Evolutionary conservation across 2,113 vertebrate genomes (phyloP), one percentile per base, ranked within the genome.

Genomic region (Azemiops feae): DNA sequence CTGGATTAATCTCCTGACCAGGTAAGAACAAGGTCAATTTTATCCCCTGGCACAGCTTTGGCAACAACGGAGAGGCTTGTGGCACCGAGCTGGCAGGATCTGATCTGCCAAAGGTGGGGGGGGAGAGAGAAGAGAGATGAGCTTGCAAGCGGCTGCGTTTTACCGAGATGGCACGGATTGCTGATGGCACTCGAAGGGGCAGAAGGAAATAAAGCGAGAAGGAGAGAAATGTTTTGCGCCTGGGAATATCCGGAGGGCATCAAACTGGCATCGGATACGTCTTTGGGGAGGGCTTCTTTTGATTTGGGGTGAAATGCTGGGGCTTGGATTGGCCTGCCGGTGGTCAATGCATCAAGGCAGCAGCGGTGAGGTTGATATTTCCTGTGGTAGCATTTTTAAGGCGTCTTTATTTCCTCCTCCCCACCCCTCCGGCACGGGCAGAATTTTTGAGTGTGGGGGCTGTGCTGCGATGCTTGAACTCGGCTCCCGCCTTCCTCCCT

Each of bases 1-100:
- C 39, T 39, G 69, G n/a, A 89, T 47, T n/a, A 89, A 47, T 30
- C 91, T 53, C 55, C 87, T 1, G 87, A 89, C 12, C 92, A 93
- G 92, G 92, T 93, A 93, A 89, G 92, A 20, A 47, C 53, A 50
- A 58, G 25, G 69, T 18, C 54, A 1, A 8, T 57, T 54, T 58
- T 34, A 27, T 92, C n/a, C 12, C 53, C 3, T 89, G 22, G 5
- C 64, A 55, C 89, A 81, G 74, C n/a, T 81, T 3, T 22, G 74
- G 69, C n/a, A 81, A 34, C n/a, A 39, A 34, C 18, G 25, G 25
- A 53, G 52, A 5, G 16, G 57, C 87, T 64, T 1, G n/a, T 39
- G 64, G 53, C 45, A 88, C 8, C 50, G 20, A 89, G 52, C 87
- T 16, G 25, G 60, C 25, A 54, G 58, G 18, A 20, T 18, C 12